Base-by-base conservation (phyloP, 2,113 vertebrate species). In the Phalacrocorax carbo region DNA sequence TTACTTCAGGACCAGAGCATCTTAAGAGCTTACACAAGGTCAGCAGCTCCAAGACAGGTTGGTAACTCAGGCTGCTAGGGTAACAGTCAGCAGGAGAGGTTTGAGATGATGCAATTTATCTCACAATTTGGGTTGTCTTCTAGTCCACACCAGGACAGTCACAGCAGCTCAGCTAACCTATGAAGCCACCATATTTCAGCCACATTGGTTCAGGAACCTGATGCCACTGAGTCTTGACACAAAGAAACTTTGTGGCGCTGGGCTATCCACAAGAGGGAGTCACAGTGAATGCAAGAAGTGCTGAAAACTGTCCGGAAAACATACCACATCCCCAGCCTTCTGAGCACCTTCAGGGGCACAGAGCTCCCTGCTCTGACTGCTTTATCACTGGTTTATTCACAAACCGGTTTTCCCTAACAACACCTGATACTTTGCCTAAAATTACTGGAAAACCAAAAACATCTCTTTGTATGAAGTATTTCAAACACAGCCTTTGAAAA, bases 261-360 rank as follows among this genome's bases (percentile, higher is more conserved):
- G 78, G 84, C 25, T 48, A 93, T 73, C 96, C 96, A 97, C 96
- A 94, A 97, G 97, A 95, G 90, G 94, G 95, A 9, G 38, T 96
- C 92, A 93, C 52, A 91, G 86, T 82, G 95, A 96, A 93, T 1
- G 15, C 69, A 84, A 79, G 81, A 30, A 30, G n/a, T 36, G 57
- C 15, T 6, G 77, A 40, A 76, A 86, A 55, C 40, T 13, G 22
- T 5, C 69, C n/a, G 52, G 36, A 70, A 92, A 86, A 84, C 10
- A 20, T 5, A 13, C 5, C 0, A 1, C 8, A 82, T 48, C 11
- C 9, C 11, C n/a, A 51, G 60, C 19, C 34, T 57, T 65, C 19
- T 5, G 6, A 17, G 21, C 25, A 51, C 46, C 38, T 52, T 36
- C 17, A 26, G 40, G 32, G 14, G 8, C 12, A 38, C 2, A 8